A percentile compares a stretch with the other conserved stretches of the same genome.
phyloP scores from a whole-genome alignment of 1,140 invertebrate species.

The Euura lappo region DNA sequence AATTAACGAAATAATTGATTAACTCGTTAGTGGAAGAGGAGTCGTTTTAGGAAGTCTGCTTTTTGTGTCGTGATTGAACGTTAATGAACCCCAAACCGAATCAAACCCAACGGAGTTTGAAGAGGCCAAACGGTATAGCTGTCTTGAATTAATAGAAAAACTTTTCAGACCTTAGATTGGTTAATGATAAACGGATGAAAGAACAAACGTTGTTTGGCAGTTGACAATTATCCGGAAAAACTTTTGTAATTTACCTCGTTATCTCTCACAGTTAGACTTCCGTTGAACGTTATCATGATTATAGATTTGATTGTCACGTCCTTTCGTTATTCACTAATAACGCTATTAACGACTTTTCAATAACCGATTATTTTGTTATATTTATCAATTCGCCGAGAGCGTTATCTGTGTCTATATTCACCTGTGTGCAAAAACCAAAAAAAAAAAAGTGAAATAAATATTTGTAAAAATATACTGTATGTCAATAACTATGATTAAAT shows the following conservation, averaged over 20 bases:
- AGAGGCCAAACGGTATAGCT: background rate
- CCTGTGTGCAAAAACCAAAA: background rate
- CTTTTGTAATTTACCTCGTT: background rate
- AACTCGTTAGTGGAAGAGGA: background rate
- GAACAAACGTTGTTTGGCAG: background rate
- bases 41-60: background rate
- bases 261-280: too few species aligned
- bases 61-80: background rate
- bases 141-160: background rate
- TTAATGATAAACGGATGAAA: background rate
- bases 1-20: background rate
- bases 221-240: background rate
- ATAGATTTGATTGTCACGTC: too few species aligned
- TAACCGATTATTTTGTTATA: too few species aligned
- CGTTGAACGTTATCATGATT: too few species aligned
- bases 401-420: background rate
- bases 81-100: background rate
- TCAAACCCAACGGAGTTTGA: background rate
- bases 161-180: background rate
- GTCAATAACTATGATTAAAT: slow-evolving; percentile 32
- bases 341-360: too few species aligned
- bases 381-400: too few species aligned
- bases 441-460: slow-evolving; percentile 13
- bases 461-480: slow-evolving; percentile 42
- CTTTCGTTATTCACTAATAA: too few species aligned